These are phyloP conservation scores for Stratiomys singularior DNA, from an alignment of 2,888 invertebrate genomes.

Conservation along the genomic window DNA sequence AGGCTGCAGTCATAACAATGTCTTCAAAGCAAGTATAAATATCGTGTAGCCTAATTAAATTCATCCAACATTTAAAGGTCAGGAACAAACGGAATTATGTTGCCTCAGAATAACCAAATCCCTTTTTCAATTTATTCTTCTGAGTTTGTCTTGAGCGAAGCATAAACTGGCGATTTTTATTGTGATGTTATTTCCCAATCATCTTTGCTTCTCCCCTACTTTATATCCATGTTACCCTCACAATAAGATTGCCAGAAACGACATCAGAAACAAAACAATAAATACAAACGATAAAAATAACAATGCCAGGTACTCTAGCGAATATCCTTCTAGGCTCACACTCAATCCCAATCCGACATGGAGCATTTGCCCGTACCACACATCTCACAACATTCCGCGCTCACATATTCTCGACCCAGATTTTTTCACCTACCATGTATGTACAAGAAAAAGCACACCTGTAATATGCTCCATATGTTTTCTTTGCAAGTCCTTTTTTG, in stretches of 20 bases:
- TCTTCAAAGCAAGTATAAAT: no score
- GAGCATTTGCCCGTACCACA: no score
- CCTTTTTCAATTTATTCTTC: no score
- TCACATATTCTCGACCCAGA: constrained; percentile 23
- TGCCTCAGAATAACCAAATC: no score
- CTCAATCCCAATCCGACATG: neutral
- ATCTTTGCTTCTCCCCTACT: neutral
- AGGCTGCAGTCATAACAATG: no score
- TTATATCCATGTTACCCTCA: neutral
- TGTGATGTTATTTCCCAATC: no score
- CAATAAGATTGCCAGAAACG: constrained; percentile 1
- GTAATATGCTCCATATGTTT: constrained; percentile 18
- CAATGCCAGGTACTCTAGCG: constrained; percentile 26
- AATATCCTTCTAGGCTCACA: neutral
- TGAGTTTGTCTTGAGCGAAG: no score
- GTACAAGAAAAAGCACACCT: constrained; percentile 16
- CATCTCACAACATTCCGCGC: neutral
- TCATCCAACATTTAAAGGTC: no score
- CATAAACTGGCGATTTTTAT: no score
- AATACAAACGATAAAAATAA: constrained; percentile 30
- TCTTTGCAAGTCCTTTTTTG: neutral
- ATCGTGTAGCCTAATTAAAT: no score
- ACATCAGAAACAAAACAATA: constrained; percentile 12
- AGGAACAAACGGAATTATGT: no score
- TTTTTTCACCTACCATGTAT: constrained; percentile 15